Conservation (phyloP, 1,140 invertebrate genomes). For the Heliconius melpomene region DNA sequence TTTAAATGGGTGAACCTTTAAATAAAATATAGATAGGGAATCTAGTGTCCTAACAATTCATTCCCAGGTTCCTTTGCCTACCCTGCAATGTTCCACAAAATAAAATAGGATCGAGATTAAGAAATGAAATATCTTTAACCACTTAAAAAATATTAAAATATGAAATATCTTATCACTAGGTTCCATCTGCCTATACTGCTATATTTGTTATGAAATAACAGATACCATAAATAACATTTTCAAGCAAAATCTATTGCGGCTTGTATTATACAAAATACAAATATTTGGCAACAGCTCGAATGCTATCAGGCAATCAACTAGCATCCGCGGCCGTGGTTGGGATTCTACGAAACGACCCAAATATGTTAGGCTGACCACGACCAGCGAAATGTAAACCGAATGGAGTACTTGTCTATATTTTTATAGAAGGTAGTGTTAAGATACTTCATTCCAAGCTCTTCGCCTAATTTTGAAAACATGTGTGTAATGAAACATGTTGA, state of each 20-base stretch:
- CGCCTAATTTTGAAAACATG: too few species aligned
- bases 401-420: background rate
- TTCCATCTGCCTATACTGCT: too few species aligned
- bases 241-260: background rate
- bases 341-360: background rate
- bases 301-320: background rate
- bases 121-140: too few species aligned
- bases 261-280: background rate
- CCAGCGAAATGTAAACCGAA: background rate
- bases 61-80: too few species aligned
- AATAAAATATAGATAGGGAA: too few species aligned
- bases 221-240: background rate
- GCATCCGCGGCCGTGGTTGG: slow-evolving; percentile 4
- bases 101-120: too few species aligned
- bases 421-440: background rate
- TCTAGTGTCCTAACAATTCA: too few species aligned
- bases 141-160: too few species aligned
- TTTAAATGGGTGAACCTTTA: too few species aligned
- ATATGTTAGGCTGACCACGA: background rate
- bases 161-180: too few species aligned
- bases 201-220: background rate
- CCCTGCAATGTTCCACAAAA: too few species aligned
- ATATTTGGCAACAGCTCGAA: slow-evolving; percentile 1
- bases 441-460: background rate
- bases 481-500: too few species aligned